A percentile compares a stretch with the other conserved stretches of the same genome.
Evolutionary conservation across 2,888 invertebrate genomes (phyloP).

Genomic region (Tetanocera ferruginea): DNA sequence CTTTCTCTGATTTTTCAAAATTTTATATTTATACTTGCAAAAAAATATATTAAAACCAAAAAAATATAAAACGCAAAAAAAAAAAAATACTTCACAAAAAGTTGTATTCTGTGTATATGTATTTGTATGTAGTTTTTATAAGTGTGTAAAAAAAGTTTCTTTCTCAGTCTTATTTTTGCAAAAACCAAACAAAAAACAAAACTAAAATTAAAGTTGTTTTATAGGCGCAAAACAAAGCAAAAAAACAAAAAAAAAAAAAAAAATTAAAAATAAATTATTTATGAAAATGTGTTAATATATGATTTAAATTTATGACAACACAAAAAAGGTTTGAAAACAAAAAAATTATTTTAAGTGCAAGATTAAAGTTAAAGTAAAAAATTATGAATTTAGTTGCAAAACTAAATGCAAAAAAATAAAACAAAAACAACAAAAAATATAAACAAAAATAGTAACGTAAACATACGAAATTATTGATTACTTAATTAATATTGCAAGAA

Average conservation of each 20-base stretch:
- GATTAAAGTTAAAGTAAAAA: slow-evolving; percentile 29
- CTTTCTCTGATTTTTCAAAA: slow-evolving; percentile 24
- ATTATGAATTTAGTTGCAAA: slow-evolving; percentile 39
- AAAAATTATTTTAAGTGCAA: slow-evolving; percentile 44
- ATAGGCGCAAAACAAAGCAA: not conserved
- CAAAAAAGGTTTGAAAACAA: slow-evolving; percentile 30
- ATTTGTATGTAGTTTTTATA: slow-evolving; percentile 35
- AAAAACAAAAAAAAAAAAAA: slow-evolving; percentile 33
- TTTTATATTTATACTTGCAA: slow-evolving; percentile 40
- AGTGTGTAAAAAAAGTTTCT: slow-evolving; percentile 25
- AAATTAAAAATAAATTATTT: slow-evolving; percentile 23
- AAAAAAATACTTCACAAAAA: slow-evolving; percentile 43
- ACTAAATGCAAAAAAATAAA: slow-evolving; percentile 19
- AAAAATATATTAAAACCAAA: slow-evolving; percentile 42
- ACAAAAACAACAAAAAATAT: not conserved
- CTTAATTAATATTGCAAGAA: slow-evolving; percentile 50
- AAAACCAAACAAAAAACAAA: slow-evolving; percentile 40
- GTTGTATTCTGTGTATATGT: slow-evolving; percentile 36
- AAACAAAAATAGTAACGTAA: slow-evolving; percentile 50
- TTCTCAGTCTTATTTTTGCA: slow-evolving; percentile 18
- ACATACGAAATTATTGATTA: slow-evolving; percentile 53
- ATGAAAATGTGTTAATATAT: slow-evolving; percentile 34
- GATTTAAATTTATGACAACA: slow-evolving; percentile 44
- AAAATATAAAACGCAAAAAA: slow-evolving; percentile 36
- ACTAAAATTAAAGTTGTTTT: slow-evolving; percentile 35